These are phyloP conservation scores for Sinohyriopsis cumingii DNA, from an alignment of 2,888 invertebrate species.

Conservation along the genomic window DNA sequence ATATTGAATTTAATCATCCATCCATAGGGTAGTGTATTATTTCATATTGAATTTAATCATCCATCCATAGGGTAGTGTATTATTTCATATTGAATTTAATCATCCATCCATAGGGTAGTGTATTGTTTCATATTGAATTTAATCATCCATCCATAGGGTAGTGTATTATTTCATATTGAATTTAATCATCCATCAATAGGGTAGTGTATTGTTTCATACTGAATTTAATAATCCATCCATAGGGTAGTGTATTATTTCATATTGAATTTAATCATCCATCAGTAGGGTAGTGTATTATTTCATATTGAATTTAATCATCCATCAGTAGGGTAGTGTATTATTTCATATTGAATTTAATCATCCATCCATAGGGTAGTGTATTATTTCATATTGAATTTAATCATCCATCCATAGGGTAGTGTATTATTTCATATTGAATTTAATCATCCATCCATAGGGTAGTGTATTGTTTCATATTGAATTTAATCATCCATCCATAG, in stretches of 20 bases:
- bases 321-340: slow-evolving; percentile 78
- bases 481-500: slow-evolving; percentile 82
- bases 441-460: slow-evolving; percentile 85
- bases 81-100: background rate
- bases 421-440: too few relatives aligned
- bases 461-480: slow-evolving; percentile 26
- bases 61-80: slow-evolving; percentile 81
- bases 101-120: slow-evolving; percentile 85
- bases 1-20: slow-evolving; percentile 76
- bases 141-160: slow-evolving; percentile 85
- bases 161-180: slow-evolving; percentile 10
- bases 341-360: slow-evolving; percentile 73
- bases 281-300: slow-evolving; percentile 76
- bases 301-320: slow-evolving; percentile 76
- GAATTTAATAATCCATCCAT: slow-evolving; percentile 79
- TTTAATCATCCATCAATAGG: slow-evolving; percentile 82
- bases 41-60: slow-evolving; percentile 73
- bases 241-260: slow-evolving; percentile 73
- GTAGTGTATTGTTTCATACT: slow-evolving; percentile 71
- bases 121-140: too few relatives aligned
- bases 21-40: slow-evolving; percentile 78
- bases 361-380: slow-evolving; percentile 81
- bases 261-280: slow-evolving; percentile 79
- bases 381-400: too few relatives aligned
- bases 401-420: slow-evolving; percentile 85